These are phyloP conservation scores for Carposina sasakii DNA, from an alignment of 1,140 invertebrate species.

Conservation along the genomic window DNA sequence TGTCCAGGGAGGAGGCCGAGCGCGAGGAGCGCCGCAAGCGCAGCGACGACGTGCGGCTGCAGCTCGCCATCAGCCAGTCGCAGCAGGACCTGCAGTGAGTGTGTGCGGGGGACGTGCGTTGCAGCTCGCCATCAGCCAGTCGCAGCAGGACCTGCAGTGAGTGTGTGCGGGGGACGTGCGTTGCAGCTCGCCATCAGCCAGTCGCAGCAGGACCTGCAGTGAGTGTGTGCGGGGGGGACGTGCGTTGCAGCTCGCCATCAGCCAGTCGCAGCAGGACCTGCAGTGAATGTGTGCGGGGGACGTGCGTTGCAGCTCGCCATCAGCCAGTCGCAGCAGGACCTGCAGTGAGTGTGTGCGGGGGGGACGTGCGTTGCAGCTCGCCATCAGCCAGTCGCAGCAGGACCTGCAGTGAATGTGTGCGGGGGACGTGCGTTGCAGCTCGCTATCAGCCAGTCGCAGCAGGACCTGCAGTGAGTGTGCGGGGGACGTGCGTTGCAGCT, in stretches of 20 bases:
- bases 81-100: slow-evolving; percentile 89
- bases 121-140: slow-evolving; percentile 94
- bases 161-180: slow-evolving; percentile 90
- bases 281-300: slow-evolving; percentile 86
- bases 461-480: slow-evolving; percentile 86
- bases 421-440: slow-evolving; percentile 96
- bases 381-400: slow-evolving; percentile 93
- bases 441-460: slow-evolving; percentile 93
- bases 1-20: slow-evolving; percentile 99
- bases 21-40: slow-evolving; percentile 94
- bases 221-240: too few species aligned
- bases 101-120: slow-evolving; percentile 93
- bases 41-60: slow-evolving; percentile 94
- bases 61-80: slow-evolving; percentile 94
- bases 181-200: slow-evolving; percentile 94
- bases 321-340: slow-evolving; percentile 93
- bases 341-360: slow-evolving; percentile 81
- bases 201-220: slow-evolving; percentile 93
- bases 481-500: slow-evolving; percentile 96
- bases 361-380: slow-evolving; percentile 96
- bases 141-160: slow-evolving; percentile 90
- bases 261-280: slow-evolving; percentile 93
- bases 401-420: slow-evolving; percentile 85
- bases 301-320: slow-evolving; percentile 94
- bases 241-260: slow-evolving; percentile 94